These are phyloP conservation scores for Bedellia somnulentella DNA, from an alignment of 2,888 invertebrate genomes.

Conservation along the genomic window DNA sequence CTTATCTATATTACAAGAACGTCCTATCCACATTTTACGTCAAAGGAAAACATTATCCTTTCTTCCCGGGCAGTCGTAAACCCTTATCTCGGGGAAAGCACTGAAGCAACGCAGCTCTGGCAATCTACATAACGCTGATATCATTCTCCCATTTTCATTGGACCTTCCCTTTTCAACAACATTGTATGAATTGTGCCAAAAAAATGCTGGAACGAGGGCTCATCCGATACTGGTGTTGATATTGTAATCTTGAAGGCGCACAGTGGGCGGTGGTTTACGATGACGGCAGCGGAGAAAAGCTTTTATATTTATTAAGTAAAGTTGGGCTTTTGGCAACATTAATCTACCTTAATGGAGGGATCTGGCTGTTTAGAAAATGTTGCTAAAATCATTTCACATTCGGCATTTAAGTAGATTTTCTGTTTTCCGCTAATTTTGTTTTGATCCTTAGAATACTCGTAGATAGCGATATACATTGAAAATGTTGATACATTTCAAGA, in stretches of 20 bases:
- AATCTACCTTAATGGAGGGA: conserved; percentile 58
- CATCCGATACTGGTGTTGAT: conserved; percentile 29
- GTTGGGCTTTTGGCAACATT: conserved; percentile 59
- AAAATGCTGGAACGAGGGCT: too few relatives aligned
- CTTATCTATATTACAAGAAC: conserved; percentile 2
- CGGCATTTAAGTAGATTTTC: too few relatives aligned
- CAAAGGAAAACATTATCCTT: conserved; percentile 54
- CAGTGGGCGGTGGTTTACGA: conserved; percentile 57
- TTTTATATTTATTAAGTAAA: conserved; percentile 65
- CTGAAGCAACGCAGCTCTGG: conserved; percentile 25
- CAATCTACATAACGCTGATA: conserved; percentile 60
- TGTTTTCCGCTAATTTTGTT: too few relatives aligned
- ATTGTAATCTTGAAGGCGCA: conserved; percentile 53
- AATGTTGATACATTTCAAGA: too few relatives aligned
- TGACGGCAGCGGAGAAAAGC: conserved; percentile 43
- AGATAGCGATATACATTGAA: too few relatives aligned
- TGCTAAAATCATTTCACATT: too few relatives aligned
- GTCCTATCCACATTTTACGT: conserved; percentile 21
- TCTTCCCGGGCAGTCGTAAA: conserved; percentile 47
- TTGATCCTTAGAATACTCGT: too few relatives aligned
- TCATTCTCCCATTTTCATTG: conserved; percentile 26
- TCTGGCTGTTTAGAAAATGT: too few relatives aligned
- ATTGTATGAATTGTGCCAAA: too few relatives aligned
- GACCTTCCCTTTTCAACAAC: conserved; percentile 24
- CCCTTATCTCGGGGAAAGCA: conserved; percentile 53